Conservation (phyloP, 2,113 vertebrate genomes). For the Pseudorasbora parva region DNA sequence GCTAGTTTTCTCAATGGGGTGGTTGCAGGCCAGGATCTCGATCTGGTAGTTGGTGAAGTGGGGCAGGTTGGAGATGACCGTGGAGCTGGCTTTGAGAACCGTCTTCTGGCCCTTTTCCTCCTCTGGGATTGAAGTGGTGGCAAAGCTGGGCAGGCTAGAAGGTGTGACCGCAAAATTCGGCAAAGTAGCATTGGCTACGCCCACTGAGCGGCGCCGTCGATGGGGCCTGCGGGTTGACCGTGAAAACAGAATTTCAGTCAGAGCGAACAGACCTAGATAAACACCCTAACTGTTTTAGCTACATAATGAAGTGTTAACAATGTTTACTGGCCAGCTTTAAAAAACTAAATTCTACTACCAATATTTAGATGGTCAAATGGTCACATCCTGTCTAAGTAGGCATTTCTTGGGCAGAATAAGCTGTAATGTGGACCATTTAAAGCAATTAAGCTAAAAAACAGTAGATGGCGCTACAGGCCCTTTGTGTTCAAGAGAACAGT, state of each 20-base stretch:
- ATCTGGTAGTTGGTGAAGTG: conserved; percentile 98
- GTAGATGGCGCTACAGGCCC: conserved; percentile 19
- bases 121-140: conserved; percentile 64
- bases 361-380: too few species aligned
- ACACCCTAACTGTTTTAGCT: background rate
- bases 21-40: conserved; percentile 95
- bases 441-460: background rate
- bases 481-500: background rate
- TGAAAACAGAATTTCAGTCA: background rate
- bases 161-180: conserved; percentile 67
- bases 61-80: conserved; percentile 88
- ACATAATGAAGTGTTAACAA: background rate
- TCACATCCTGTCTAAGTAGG: too few species aligned
- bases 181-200: conserved; percentile 77
- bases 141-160: conserved; percentile 61
- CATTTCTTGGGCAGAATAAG: background rate
- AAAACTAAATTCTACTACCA: too few species aligned
- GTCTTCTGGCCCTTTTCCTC: conserved; percentile 70
- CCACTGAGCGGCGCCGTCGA: conserved; percentile 84
- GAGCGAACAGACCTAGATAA: background rate
- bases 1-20: conserved; percentile 72
- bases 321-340: too few species aligned
- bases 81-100: conserved; percentile 79
- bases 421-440: background rate
- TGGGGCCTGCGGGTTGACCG: conserved; percentile 74